Evolutionary conservation across 1,140 invertebrate species (phyloP), one percentile per base, ranked within the genome.

Genomic region (Penaeus chinensis): DNA sequence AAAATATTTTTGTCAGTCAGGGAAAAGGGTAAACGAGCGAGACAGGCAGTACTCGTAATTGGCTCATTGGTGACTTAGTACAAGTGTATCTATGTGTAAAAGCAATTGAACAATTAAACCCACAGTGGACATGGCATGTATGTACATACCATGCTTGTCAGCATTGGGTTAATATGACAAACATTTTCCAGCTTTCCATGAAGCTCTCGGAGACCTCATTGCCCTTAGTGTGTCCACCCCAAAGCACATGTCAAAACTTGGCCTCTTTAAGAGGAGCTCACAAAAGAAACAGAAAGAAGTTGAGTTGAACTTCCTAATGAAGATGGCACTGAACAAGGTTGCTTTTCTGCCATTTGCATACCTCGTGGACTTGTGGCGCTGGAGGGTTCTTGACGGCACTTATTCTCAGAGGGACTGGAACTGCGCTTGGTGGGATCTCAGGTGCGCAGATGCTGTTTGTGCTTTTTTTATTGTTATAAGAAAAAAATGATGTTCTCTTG

Each of bases 131-230:
- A 32, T 1, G 32, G 32, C 2, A 32, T 32, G 32, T 32, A 32
- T 32, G 32, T 32, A 32, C 32, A 32, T 32, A 2, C 2, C 32
- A 32, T 32, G 32, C 32, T 32, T 2, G 32, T 42, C 4, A 3
- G 7, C 7, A 42, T 8, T 42, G 37, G 4, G 4, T 42, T 42
- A 42, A 42, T 42, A 42, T 42, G 37, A 42, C 7, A 60, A 61
- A 1, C 37, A 74, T 85, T 91, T 89, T 84, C 89, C 90, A 96
- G 97, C 96, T 87, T 99, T 99, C 91, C 97, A 99, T 91, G 98
- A 99, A 93, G 98, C 97, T 0, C 94, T 99, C 19, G 98, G 97
- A 11, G 97, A 99, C 92, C 95, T 97, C 0, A 94, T 99, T 4
- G 95, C 96, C 0, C 92, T 99, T 0, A 98, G 96, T 0, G 95